phyloP scores from a whole-genome alignment of 2,797 vertebrate species.

The Mastacembelus armatus region DNA sequence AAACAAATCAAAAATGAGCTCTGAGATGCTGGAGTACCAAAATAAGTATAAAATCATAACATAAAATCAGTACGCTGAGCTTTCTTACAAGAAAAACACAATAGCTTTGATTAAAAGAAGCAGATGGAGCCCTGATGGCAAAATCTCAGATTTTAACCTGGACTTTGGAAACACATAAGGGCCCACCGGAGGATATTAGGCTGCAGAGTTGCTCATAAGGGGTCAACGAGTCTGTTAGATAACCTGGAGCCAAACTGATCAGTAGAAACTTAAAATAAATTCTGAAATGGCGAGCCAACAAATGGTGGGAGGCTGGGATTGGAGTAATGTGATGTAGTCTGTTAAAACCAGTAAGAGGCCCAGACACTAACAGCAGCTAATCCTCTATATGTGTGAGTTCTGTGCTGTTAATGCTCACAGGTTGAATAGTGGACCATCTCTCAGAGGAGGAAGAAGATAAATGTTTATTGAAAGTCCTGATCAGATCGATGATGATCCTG shows the following conservation, averaged over 20 bases:
- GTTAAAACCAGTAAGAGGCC: too few relatives aligned
- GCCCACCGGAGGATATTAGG: too few relatives aligned
- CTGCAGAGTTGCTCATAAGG: too few relatives aligned
- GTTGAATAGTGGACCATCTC: slow-evolving; percentile 23
- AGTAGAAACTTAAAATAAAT: too few relatives aligned
- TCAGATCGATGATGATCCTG: slow-evolving; percentile 33
- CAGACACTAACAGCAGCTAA: slow-evolving; percentile 22
- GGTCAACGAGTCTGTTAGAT: too few relatives aligned
- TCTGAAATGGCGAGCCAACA: too few relatives aligned
- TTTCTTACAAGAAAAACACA: slow-evolving; percentile 15
- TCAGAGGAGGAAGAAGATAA: slow-evolving; percentile 17
- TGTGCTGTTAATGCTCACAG: slow-evolving; percentile 21
- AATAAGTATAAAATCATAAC: slow-evolving; percentile 3
- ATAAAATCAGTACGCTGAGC: neutral
- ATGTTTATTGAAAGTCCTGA: slow-evolving; percentile 42
- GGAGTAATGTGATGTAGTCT: too few relatives aligned
- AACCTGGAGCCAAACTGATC: too few relatives aligned
- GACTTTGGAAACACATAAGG: too few relatives aligned
- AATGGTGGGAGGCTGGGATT: too few relatives aligned
- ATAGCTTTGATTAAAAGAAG: slow-evolving; percentile 13
- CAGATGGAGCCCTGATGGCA: too few relatives aligned
- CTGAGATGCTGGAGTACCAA: slow-evolving; percentile 4
- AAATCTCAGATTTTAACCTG: too few relatives aligned
- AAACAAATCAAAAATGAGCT: slow-evolving; percentile 12
- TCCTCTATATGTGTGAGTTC: slow-evolving; percentile 1